Evolutionary conservation across 2,113 vertebrate genomes (phyloP), one percentile per base, ranked within the genome.

Genomic region (Elachura formosa): DNA sequence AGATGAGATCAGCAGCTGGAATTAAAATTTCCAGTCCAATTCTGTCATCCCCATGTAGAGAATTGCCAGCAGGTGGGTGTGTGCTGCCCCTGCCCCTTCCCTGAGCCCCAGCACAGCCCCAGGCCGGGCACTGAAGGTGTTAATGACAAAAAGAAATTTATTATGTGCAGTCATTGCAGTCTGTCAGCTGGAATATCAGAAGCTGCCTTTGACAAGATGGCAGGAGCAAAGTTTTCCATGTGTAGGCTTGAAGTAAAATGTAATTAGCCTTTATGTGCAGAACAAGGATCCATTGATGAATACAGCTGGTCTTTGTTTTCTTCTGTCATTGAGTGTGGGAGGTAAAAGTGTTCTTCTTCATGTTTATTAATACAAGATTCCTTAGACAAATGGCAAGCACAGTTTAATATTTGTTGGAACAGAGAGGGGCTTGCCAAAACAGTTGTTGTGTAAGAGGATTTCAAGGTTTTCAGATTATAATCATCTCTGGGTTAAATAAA

Each of bases 221-320:
- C 97, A 94, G 96, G 96, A 80, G 97, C 96, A 96, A 98, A 98
- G 98, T 98, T 98, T 98, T 98, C 98, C 98, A 97, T 98, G 98
- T 98, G 98, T 98, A 98, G 98, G 98, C 98, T 98, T 98, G 98
- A 98, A 98, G 98, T 98, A 96, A 98, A 98, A 98, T 98, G 98
- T 98, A 98, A 98, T 98, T 98, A 98, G 98, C 98, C 98, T 98
- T 98, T 98, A 97, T 98, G 98, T 96, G 97, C 97, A 96, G 98
- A 98, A 98, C 98, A 98, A 98, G 98, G 98, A 97, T 97, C 97
- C 98, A 98, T 98, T 98, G 98, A 98, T 98, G 98, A 98, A 97
- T 97, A 98, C 98, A 98, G 98, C 98, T 98, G 97, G 97, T 96
- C 98, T 98, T 98, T 98, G 97, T 98, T 98, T 98, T 95, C 97